phyloP scores from a whole-genome alignment of 2,888 invertebrate genomes.

The Phyllotreta cruciferae region DNA sequence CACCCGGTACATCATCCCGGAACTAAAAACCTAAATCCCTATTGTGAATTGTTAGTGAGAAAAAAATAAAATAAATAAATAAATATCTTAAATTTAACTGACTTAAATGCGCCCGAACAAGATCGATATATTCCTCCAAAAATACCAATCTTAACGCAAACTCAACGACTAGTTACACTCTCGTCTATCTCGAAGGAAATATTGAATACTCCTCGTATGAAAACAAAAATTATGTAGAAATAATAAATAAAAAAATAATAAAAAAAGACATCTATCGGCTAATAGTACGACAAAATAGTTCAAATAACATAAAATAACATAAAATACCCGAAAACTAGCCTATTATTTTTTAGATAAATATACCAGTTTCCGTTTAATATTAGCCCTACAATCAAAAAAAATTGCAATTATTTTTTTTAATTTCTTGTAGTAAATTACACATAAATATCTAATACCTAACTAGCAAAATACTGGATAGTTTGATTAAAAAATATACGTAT shows the following conservation, averaged over 20 bases:
- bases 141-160: constrained; percentile 3
- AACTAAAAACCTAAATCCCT: constrained; percentile 43
- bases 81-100: constrained; percentile 45
- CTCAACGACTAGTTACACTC: constrained; percentile 51
- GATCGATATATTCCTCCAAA: neutral
- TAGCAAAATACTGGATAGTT: too few species aligned
- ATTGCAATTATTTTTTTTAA: too few species aligned
- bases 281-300: constrained; percentile 51
- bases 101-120: constrained; percentile 40
- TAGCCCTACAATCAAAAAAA: neutral
- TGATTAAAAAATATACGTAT: too few species aligned
- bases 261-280: constrained; percentile 54
- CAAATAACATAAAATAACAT: neutral
- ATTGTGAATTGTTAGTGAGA: constrained; percentile 32
- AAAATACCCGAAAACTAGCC: neutral
- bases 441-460: too few species aligned
- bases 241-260: constrained; percentile 37
- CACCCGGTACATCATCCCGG: too few species aligned
- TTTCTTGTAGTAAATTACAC: too few species aligned
- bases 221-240: constrained; percentile 13
- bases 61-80: constrained; percentile 46
- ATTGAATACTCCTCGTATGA: constrained; percentile 20
- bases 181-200: constrained; percentile 43
- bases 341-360: too few species aligned
- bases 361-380: too few species aligned